Percentiles rank a stretch among this genome's conserved stretches.
Conservation (phyloP, 2,797 vertebrate genomes). For the Tangara arthus region DNA sequence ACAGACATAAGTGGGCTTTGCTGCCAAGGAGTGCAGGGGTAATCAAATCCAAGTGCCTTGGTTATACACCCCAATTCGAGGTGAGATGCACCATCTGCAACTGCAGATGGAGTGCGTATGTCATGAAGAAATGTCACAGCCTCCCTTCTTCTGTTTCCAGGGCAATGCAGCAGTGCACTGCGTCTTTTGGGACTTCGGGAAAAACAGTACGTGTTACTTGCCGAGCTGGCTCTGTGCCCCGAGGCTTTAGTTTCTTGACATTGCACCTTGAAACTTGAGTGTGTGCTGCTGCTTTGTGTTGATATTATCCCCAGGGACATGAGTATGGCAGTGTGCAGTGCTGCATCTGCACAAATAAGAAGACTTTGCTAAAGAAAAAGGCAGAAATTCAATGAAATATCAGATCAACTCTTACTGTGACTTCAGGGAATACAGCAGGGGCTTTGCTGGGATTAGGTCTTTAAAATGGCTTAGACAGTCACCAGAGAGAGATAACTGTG, state of each 20-base stretch:
- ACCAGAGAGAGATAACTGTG: background rate
- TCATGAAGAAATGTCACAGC: background rate
- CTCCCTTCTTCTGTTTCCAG: constrained; percentile 67
- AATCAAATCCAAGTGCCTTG: background rate
- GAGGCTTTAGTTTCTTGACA: background rate
- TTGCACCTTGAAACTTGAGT: background rate
- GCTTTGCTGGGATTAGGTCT: background rate
- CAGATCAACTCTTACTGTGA: background rate
- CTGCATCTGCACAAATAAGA: background rate
- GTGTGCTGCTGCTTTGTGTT: background rate
- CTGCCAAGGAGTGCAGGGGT: background rate
- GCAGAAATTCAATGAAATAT: background rate
- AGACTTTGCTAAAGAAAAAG: background rate
- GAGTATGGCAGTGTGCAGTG: too few relatives aligned
- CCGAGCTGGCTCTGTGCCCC: background rate
- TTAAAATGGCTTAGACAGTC: background rate
- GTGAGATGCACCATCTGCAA: background rate
- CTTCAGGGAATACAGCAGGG: background rate
- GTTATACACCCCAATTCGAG: background rate
- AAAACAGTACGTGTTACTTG: constrained; percentile 76
- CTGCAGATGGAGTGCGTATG: fast-evolving
- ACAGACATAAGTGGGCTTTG: background rate
- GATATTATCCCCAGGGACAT: background rate
- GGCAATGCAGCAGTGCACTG: constrained; percentile 70
- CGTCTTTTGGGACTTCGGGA: constrained; percentile 86